Evolutionary conservation across 2,113 vertebrate genomes (phyloP).

Genomic region (Salvelinus namaycush): DNA sequence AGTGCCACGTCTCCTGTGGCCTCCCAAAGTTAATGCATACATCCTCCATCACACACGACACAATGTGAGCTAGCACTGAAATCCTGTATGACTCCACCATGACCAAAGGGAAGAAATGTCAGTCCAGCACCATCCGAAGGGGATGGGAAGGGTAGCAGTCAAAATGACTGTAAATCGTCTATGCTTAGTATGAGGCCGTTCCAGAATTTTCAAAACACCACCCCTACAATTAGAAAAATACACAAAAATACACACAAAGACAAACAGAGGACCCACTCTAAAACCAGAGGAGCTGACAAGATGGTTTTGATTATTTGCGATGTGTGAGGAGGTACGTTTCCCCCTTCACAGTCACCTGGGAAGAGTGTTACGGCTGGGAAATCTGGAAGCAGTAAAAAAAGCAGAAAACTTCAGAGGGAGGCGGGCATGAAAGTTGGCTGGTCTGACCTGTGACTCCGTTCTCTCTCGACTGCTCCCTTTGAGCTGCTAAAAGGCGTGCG

Average conservation of each 20-base stretch:
- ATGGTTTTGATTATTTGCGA: conserved; percentile 63
- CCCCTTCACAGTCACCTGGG: conserved; percentile 54
- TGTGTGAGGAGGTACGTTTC: conserved; percentile 41
- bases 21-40: conserved; percentile 62
- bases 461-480: conserved; percentile 60
- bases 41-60: conserved; percentile 24
- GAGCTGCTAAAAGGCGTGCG: conserved; percentile 65
- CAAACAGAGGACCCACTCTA: background rate
- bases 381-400: conserved; percentile 73
- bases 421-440: conserved; percentile 55
- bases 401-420: conserved; percentile 61
- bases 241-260: background rate
- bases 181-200: background rate
- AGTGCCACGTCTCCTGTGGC: conserved; percentile 66
- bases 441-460: conserved; percentile 63
- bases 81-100: conserved; percentile 42
- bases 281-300: conserved; percentile 46
- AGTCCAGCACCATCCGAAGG: background rate
- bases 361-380: conserved; percentile 60
- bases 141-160: conserved; percentile 17
- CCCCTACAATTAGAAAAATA: background rate
- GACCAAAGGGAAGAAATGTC: conserved; percentile 35
- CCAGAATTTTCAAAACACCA: background rate
- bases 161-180: conserved; percentile 29
- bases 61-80: background rate